Conservation (phyloP, 2,888 invertebrate species). For the Dicyrtomina minuta region DNA sequence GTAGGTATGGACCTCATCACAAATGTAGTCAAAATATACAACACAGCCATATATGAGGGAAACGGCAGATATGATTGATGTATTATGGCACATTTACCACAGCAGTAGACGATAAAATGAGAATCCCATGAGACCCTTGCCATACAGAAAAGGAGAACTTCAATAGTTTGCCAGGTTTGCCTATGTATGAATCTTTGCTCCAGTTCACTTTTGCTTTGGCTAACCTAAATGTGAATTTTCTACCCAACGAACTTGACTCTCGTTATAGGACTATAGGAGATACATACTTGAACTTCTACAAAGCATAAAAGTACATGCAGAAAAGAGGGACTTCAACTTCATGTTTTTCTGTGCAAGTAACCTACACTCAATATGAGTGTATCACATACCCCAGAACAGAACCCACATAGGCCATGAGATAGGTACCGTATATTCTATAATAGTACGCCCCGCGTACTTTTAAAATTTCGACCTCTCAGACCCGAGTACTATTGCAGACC, state of each 20-base stretch:
- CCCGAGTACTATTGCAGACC: too few relatives aligned
- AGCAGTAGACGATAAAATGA: neutral
- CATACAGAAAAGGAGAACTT: too few relatives aligned
- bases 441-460: too few relatives aligned
- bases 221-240: conserved; percentile 29
- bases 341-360: neutral
- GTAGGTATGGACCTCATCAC: too few relatives aligned
- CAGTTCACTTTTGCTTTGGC: neutral
- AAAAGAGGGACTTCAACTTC: neutral
- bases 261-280: too few relatives aligned
- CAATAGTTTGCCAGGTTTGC: conserved; percentile 24
- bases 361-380: too few relatives aligned
- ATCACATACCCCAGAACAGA: too few relatives aligned
- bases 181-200: conserved; percentile 3
- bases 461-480: too few relatives aligned
- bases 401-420: too few relatives aligned
- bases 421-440: too few relatives aligned
- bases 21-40: neutral
- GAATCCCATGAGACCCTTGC: conserved; percentile 14
- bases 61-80: conserved; percentile 10
- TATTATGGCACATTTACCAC: conserved; percentile 18
- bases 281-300: too few relatives aligned
- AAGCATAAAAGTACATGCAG: neutral
- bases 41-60: neutral
- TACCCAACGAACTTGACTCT: conserved; percentile 1